Conservation (phyloP, 2,113 vertebrate genomes). For the Scopus umbretta region DNA sequence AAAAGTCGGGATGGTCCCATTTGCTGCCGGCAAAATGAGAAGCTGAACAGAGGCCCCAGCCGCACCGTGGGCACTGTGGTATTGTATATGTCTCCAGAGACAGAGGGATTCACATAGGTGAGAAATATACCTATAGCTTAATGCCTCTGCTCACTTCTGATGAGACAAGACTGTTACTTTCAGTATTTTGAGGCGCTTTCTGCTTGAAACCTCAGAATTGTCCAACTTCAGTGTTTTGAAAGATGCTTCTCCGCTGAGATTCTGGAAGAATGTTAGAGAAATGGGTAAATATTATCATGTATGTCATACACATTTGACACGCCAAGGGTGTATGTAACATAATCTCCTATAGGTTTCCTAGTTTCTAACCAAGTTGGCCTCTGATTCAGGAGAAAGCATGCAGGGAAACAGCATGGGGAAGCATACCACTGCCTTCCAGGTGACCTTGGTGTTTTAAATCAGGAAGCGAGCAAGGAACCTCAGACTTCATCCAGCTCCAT, state of each 20-base stretch:
- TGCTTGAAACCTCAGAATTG: neutral
- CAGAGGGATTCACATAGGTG: accelerated
- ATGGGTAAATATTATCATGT: neutral
- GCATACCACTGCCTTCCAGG: neutral
- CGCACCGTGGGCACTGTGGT: neutral
- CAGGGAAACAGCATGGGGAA: neutral
- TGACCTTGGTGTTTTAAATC: neutral
- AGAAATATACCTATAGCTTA: neutral
- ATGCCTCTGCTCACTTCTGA: neutral
- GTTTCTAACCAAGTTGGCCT: neutral
- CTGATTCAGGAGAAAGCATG: neutral
- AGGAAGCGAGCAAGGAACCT: neutral
- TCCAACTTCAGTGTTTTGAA: neutral
- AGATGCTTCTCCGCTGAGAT: neutral
- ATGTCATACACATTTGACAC: neutral
- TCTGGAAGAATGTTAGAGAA: neutral
- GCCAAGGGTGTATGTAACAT: neutral
- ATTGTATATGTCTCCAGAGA: neutral
- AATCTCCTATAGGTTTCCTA: neutral
- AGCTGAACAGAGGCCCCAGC: neutral
- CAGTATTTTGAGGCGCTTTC: neutral
- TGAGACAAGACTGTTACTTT: neutral
- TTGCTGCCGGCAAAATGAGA: neutral
- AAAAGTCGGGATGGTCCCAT: neutral
- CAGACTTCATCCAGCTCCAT: neutral